Conservation (phyloP, 2,797 vertebrate genomes). For the Sphenopsis melanotis region DNA sequence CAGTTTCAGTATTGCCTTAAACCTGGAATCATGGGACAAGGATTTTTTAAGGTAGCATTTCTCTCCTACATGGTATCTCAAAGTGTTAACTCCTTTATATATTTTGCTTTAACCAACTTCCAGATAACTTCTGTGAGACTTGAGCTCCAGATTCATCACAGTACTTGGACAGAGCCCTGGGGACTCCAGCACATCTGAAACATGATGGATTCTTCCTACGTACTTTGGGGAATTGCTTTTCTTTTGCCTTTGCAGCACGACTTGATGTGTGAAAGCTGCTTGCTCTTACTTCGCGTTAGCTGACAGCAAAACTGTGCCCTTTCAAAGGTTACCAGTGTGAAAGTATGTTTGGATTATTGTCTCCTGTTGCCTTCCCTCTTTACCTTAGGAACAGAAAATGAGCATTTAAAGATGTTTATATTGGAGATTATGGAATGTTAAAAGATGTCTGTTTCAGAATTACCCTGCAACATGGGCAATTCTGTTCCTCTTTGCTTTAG, state of each 20-base stretch:
- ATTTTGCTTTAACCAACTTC: neutral
- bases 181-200: neutral
- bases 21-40: neutral
- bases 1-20: neutral
- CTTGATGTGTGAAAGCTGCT: neutral
- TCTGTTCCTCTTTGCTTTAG: neutral
- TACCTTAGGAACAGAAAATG: neutral
- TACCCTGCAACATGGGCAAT: neutral
- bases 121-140: neutral
- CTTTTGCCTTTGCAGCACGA: neutral
- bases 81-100: neutral
- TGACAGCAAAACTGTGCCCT: neutral
- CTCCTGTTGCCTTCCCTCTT: neutral
- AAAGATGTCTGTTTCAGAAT: neutral
- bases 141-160: neutral
- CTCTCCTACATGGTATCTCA: neutral
- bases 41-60: neutral
- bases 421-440: neutral
- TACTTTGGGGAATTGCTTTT: neutral
- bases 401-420: neutral
- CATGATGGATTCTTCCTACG: fast-evolving
- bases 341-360: neutral
- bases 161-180: neutral
- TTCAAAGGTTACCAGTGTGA: neutral
- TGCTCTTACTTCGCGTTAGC: neutral